Conservation (phyloP, 2,113 vertebrate species). For the Sinocyclocheilus grahami region DNA sequence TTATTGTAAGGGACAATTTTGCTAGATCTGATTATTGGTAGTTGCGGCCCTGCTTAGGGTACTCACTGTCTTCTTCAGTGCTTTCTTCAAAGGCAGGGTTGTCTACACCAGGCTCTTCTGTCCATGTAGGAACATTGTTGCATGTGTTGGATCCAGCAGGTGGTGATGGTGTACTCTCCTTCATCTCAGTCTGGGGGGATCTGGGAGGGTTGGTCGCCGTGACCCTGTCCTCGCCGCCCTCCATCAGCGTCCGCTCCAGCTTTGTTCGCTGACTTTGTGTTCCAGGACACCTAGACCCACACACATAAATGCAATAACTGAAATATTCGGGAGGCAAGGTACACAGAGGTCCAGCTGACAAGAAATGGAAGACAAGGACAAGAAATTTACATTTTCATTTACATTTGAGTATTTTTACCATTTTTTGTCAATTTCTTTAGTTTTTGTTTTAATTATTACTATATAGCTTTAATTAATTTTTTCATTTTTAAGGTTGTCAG, state of each 20-base stretch:
- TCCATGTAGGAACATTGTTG: conserved; percentile 76
- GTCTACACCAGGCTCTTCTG: conserved; percentile 85
- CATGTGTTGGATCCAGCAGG: conserved; percentile 63
- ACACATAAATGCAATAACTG: conserved; percentile 9
- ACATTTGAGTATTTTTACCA: too few species aligned
- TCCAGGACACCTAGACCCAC: conserved; percentile 85
- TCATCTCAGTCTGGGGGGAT: conserved; percentile 72
- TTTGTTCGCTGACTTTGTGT: conserved; percentile 83
- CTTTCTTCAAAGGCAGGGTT: conserved; percentile 93
- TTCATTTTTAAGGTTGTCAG: too few species aligned
- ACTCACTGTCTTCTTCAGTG: conserved; percentile 86
- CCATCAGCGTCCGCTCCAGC: conserved; percentile 79
- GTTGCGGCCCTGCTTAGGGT: neutral
- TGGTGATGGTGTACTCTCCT: conserved; percentile 68
- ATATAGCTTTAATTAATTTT: too few species aligned
- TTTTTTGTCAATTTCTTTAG: too few species aligned
- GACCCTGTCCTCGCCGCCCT: conserved; percentile 73
- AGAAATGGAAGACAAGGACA: neutral
- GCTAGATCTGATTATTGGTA: too few species aligned
- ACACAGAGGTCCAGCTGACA: neutral
- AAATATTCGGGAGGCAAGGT: neutral
- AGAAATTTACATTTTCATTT: neutral
- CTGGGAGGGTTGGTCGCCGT: conserved; percentile 73
- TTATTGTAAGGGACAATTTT: too few species aligned
- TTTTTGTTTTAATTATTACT: too few species aligned